Base-by-base conservation (phyloP, 2,888 invertebrate species). In the Nebria salina region DNA sequence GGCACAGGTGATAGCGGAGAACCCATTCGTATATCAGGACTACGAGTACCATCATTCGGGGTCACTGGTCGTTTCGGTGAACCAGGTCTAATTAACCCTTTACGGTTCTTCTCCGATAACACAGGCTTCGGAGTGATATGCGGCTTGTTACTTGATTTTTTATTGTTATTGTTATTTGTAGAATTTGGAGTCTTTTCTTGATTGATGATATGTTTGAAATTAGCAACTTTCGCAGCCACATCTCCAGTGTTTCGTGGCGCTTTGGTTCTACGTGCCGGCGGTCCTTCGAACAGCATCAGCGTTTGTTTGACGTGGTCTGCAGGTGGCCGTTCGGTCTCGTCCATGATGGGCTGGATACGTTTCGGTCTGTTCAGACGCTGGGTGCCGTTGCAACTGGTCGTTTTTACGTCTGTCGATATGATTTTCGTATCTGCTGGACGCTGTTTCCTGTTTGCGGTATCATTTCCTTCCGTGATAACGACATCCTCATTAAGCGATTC, bases 221-320 rank as follows among this genome's bases (percentile, higher is more conserved):
- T 91, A 15, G 92, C 93, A 5, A 93, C 92, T 87, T 93, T 93
- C 65, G 90, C 92, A 13, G 93, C 93, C 1, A 93, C 93, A 66
- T 93, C 93, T 77, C 91, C 93, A 88, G 84, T 92, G 88, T 88
- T 90, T 87, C 82, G 89, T 82, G 91, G 91, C 6, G 90, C 88
- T 83, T 90, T 87, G 34, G 91, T 90, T 81, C 89, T 86, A 0
- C 92, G 90, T 84, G 92, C 90, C 11, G 93, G 92, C 0, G 92
- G 90, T 72, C 91, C 91, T 88, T 97, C 97, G 89, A 97, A 97
- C 86, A 96, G 94, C 86, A 94, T 93, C 83, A 96, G 92, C 13
- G 96, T 94, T 82, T 96, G 94, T 85, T 95, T 95, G 82, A 97
- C 97, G 84, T 97, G 93, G 90, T 97, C 97, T 0, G 95, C 94